Conservation (phyloP, 2,113 vertebrate species). For the cat (Felis catus) region F.catus_Fca126_mat1.0 CM031421.1:111376501-111377000, state of each 20-base stretch:
- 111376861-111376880: neutral
- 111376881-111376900: neutral
- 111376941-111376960: no score
- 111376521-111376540: neutral
- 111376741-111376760: neutral
- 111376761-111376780: neutral
- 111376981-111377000: neutral
- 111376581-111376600: accelerated
- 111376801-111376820: neutral
- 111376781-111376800: neutral
- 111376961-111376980: no score
- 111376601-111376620: neutral
- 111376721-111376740: accelerated
- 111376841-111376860: neutral
- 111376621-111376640: no score
- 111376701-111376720: neutral
- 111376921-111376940: no score
- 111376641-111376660: neutral
- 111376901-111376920: neutral
- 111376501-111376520: neutral
- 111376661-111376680: no score
- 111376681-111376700: accelerated
- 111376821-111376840: neutral
- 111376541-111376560: neutral
- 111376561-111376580: neutral